These are phyloP conservation scores for Horisme vitalbata DNA, from an alignment of 2,888 invertebrate species.

Conservation along the genomic window DNA sequence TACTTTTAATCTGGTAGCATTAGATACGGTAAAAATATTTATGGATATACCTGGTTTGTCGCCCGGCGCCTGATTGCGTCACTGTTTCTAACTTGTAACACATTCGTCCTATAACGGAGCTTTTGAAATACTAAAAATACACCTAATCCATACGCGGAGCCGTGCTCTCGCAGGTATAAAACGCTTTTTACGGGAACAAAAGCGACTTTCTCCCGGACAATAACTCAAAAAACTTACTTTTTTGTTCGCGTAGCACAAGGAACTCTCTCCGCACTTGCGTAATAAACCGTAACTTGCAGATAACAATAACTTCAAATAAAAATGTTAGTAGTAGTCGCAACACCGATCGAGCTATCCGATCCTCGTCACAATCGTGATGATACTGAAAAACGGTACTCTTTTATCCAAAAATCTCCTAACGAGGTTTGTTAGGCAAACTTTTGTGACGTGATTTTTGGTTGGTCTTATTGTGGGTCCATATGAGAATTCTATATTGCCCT, in stretches of 20 bases:
- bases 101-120: conserved; percentile 61
- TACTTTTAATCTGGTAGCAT: conserved; percentile 54
- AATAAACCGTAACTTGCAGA: conserved; percentile 52
- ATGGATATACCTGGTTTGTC: conserved; percentile 43
- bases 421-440: conserved; percentile 83
- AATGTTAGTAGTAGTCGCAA: conserved; percentile 52
- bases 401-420: conserved; percentile 82
- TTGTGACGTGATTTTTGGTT: conserved; percentile 79
- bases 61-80: conserved; percentile 22
- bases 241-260: conserved; percentile 60
- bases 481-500: conserved; percentile 75
- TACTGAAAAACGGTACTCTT: conserved; percentile 82
- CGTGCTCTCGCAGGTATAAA: conserved; percentile 64
- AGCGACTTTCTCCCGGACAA: conserved; percentile 71
- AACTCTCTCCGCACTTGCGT: conserved; percentile 69
- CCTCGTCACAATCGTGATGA: conserved; percentile 76
- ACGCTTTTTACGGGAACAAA: conserved; percentile 63
- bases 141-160: conserved; percentile 52
- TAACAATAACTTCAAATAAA: conserved; percentile 29
- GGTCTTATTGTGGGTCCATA: conserved; percentile 72
- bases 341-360: conserved; percentile 74
- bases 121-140: conserved; percentile 69
- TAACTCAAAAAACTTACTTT: conserved; percentile 63
- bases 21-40: conserved; percentile 43
- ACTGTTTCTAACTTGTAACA: conserved; percentile 34